Conservation (phyloP, 2,797 vertebrate genomes). For the Rhinatrema bivittatum region DNA sequence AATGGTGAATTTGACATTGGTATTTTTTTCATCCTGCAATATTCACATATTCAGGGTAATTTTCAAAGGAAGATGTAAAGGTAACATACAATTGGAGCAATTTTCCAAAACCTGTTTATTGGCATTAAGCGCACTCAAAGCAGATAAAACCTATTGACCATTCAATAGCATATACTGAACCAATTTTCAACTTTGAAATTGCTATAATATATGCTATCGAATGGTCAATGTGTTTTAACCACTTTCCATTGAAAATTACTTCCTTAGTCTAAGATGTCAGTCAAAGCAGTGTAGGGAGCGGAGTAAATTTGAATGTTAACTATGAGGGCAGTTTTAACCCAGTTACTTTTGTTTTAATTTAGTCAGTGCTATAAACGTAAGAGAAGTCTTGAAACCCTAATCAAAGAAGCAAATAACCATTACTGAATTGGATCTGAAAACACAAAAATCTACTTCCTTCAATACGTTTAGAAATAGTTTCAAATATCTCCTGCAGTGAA, state of each 20-base stretch:
- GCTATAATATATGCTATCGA: too few relatives aligned
- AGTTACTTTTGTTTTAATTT: constrained; percentile 37
- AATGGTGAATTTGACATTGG: constrained; percentile 29
- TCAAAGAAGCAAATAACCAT: constrained; percentile 10
- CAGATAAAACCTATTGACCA: too few relatives aligned
- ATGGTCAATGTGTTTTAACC: too few relatives aligned
- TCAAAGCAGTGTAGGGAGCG: constrained; percentile 31
- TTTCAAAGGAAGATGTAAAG: too few relatives aligned
- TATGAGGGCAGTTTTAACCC: constrained; percentile 17
- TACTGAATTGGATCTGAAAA: constrained; percentile 22
- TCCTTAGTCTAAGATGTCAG: constrained; percentile 28
- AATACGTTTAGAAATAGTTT: constrained; percentile 27
- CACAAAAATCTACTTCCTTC: constrained; percentile 8
- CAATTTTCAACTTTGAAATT: too few relatives aligned
- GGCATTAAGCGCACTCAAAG: too few relatives aligned
- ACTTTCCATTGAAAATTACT: too few relatives aligned
- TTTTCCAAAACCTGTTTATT: too few relatives aligned
- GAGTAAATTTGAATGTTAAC: constrained; percentile 39
- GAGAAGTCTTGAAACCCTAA: constrained; percentile 24
- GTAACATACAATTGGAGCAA: too few relatives aligned
- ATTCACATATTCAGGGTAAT: constrained; percentile 48
- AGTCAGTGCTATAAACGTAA: constrained; percentile 43
- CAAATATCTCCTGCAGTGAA: constrained; percentile 23
- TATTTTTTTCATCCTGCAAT: constrained; percentile 20
- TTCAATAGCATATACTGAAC: too few relatives aligned